Percentiles rank a stretch among this genome's conserved stretches.
Conservation (phyloP, 2,888 invertebrate genomes). For the Dynastes maya region DNA sequence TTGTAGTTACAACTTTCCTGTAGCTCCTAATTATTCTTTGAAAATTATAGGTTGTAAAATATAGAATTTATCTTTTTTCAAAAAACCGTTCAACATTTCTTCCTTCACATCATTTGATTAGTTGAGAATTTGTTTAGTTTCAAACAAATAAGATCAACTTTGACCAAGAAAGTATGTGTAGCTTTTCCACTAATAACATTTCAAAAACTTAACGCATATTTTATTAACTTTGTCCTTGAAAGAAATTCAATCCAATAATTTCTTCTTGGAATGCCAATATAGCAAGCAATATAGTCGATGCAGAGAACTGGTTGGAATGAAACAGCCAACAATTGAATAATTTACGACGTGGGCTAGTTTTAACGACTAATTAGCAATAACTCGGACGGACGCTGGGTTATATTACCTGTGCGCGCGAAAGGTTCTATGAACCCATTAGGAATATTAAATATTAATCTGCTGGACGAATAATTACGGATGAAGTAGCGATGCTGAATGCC, state of each 20-base stretch:
- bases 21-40: too few species aligned
- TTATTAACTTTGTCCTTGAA: not conserved
- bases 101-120: too few species aligned
- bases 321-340: conserved; percentile 6
- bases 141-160: too few species aligned
- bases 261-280: not conserved
- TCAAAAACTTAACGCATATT: too few species aligned
- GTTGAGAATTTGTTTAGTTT: too few species aligned
- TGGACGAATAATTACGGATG: not conserved
- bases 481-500: not conserved
- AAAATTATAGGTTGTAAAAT: too few species aligned
- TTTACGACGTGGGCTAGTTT: conserved; percentile 5
- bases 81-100: too few species aligned
- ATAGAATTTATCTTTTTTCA: too few species aligned
- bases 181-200: too few species aligned
- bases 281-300: too few species aligned
- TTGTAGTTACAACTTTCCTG: too few species aligned
- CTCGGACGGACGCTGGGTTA: not conserved
- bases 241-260: not conserved
- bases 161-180: too few species aligned
- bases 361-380: conserved; percentile 21
- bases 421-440: conserved; percentile 19
- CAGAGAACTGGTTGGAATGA: conserved; percentile 6
- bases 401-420: not conserved
- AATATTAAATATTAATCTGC: conserved; percentile 23